Evolutionary conservation across 2,888 invertebrate species (phyloP).

Genomic region (Rutpela maculata): DNA sequence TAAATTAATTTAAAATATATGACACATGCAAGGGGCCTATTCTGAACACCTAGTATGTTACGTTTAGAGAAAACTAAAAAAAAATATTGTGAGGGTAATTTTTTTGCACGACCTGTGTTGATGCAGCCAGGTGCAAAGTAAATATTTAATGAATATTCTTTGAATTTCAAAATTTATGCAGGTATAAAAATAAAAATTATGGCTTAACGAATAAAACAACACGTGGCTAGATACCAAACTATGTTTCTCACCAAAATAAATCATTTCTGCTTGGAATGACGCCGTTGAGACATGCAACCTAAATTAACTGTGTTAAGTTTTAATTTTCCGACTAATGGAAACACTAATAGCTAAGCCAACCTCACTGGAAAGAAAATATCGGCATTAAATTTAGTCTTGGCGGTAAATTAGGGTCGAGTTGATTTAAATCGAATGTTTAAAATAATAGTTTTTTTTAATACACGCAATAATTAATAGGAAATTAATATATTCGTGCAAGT

Average conservation of each 20-base stretch:
- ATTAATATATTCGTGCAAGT: too few relatives aligned
- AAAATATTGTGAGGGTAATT: too few relatives aligned
- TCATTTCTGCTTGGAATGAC: background rate
- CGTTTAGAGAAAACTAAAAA: too few relatives aligned
- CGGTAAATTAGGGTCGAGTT: background rate
- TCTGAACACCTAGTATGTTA: too few relatives aligned
- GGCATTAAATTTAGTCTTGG: background rate
- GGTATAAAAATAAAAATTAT: conserved; percentile 1
- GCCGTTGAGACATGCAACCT: background rate
- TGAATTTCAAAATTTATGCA: background rate
- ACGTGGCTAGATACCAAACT: background rate
- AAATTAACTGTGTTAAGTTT: background rate
- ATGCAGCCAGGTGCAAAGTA: too few relatives aligned
- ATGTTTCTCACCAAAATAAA: background rate
- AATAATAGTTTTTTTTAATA: too few relatives aligned
- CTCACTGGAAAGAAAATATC: background rate
- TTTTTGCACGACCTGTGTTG: too few relatives aligned
- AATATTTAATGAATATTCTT: too few relatives aligned
- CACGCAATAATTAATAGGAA: too few relatives aligned
- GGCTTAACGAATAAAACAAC: background rate
- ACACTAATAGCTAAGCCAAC: background rate
- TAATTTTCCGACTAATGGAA: background rate
- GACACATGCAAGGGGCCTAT: too few relatives aligned
- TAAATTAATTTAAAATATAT: too few relatives aligned
- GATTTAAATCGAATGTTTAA: background rate